Evolutionary conservation across 2,888 invertebrate genomes (phyloP).

Genomic region (Iphiclides podalirius): DNA sequence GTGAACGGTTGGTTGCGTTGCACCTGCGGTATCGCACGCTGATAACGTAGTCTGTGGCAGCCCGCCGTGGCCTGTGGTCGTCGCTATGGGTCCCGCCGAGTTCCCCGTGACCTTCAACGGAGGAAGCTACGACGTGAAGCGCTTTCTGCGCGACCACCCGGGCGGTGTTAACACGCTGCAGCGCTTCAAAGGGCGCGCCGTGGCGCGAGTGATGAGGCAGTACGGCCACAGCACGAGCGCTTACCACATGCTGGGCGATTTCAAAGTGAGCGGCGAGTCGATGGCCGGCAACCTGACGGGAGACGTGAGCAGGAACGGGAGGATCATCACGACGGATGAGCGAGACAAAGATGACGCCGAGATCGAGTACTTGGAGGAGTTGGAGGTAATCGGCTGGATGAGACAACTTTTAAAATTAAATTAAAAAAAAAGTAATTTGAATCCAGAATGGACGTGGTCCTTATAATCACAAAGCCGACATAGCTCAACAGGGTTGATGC

Average conservation of each 20-base stretch:
- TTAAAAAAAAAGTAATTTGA: slow-evolving; percentile 2
- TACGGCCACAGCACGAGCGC: slow-evolving; percentile 83
- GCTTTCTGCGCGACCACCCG: slow-evolving; percentile 86
- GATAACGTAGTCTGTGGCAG: slow-evolving; percentile 24
- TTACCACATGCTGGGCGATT: slow-evolving; percentile 83
- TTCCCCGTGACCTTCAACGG: slow-evolving; percentile 65
- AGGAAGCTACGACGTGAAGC: slow-evolving; percentile 81
- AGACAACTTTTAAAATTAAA: background rate
- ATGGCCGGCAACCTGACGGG: slow-evolving; percentile 67
- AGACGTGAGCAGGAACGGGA: slow-evolving; percentile 57
- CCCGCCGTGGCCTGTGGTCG: slow-evolving; percentile 29
- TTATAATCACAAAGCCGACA: too few relatives aligned
- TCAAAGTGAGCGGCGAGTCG: slow-evolving; percentile 69
- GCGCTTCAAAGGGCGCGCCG: slow-evolving; percentile 75
- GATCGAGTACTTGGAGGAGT: slow-evolving; percentile 61
- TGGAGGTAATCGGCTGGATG: slow-evolving; percentile 51
- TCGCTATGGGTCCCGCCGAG: slow-evolving; percentile 36
- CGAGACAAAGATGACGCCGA: slow-evolving; percentile 43
- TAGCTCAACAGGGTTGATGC: too few relatives aligned
- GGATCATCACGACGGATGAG: slow-evolving; percentile 63
- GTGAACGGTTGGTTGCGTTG: background rate
- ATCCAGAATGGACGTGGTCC: too few relatives aligned
- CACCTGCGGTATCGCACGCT: slow-evolving; percentile 31
- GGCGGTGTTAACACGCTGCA: slow-evolving; percentile 85
- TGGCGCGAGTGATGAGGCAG: slow-evolving; percentile 75